These are phyloP conservation scores for Siniperca chuatsi DNA, from an alignment of 2,113 vertebrate species.

Conservation along the genomic window DNA sequence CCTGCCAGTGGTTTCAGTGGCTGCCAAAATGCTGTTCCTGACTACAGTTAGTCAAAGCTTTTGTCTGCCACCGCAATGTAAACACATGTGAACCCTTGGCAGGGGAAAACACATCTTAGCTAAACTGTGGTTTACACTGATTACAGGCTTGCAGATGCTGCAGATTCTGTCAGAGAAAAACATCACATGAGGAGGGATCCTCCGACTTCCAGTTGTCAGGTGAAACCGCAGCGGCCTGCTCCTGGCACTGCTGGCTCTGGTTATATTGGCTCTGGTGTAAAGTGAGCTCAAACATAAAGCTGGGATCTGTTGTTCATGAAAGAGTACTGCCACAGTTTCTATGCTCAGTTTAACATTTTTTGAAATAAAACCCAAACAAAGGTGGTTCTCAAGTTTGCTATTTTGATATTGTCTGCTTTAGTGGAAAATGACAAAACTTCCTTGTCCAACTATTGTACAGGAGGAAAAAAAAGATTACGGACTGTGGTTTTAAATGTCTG, in stretches of 20 bases:
- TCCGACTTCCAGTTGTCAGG: conserved; percentile 73
- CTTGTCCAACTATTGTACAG: conserved; percentile 31
- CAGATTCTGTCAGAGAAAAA: conserved; percentile 73
- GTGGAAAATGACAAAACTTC: conserved; percentile 39
- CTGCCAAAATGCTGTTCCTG: conserved; percentile 86
- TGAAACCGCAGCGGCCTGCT: conserved; percentile 64
- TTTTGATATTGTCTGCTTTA: conserved; percentile 53
- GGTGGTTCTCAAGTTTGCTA: conserved; percentile 35
- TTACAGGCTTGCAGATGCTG: conserved; percentile 78
- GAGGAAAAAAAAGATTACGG: background rate
- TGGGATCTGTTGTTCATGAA: conserved; percentile 53
- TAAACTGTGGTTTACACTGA: conserved; percentile 78
- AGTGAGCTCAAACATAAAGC: conserved; percentile 45
- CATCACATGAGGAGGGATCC: conserved; percentile 66
- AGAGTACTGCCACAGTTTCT: conserved; percentile 33
- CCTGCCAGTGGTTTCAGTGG: conserved; percentile 83
- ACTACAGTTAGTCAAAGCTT: conserved; percentile 82
- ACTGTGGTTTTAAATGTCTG: conserved; percentile 67
- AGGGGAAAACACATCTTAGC: conserved; percentile 79
- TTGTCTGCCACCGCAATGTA: conserved; percentile 73
- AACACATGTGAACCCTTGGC: conserved; percentile 83
- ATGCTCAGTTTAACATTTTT: conserved; percentile 63
- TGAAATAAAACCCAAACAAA: conserved; percentile 65
- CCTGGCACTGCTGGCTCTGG: conserved; percentile 44
- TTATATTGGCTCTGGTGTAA: conserved; percentile 53